Evolutionary conservation across 1,140 invertebrate genomes (phyloP), one percentile per base, ranked within the genome.

Genomic region (Drosophila kepulauana): DNA sequence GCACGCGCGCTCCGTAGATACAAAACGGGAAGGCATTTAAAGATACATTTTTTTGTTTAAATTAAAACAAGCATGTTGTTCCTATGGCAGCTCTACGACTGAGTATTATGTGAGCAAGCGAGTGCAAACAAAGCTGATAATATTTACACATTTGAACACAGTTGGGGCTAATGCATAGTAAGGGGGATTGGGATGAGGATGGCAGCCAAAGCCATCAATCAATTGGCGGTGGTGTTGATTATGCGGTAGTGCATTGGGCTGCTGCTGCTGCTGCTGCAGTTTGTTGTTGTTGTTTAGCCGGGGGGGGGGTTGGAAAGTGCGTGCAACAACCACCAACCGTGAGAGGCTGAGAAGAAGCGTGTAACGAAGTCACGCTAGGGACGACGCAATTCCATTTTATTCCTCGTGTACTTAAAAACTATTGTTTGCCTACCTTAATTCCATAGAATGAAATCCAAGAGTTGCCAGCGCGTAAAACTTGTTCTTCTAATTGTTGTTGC

Each of bases 1-100:
- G 84, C 82, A 79, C 65, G 84, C 84, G 84, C 82, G 62, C 84
- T 87, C 59, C 15, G 3, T 28, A 77, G 72, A 82, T 74, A 82
- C 67, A 79, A 58, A 71, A 48, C 65, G 69, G 78, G 45, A 73
- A 77, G 78, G 59, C 65, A 78, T 78, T 86, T 61, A 38, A 85
- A 85, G 81, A 85, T 85, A 85, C 78, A 85, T 75, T 43, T 65
- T 63, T 69, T 56, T 62, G 43, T 63, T 28, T 63, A 45, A 57
- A 41, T 70, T 69, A 16, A 62, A 69, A 59, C 41, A 67, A 52
- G 54, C 56, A 16, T 52, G 46, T 48, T 74, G 65, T 61, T 68
- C 54, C 71, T 61, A 33, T 38, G 41, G 30, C 10, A 41, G 51
- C 58, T 10, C 30, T 10, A 3, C 46, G 35, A 25, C 10, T 20